A percentile compares a stretch with the other conserved stretches of the same genome.
phyloP scores from a whole-genome alignment of 2,797 vertebrate species.

The Prionace glauca region DNA sequence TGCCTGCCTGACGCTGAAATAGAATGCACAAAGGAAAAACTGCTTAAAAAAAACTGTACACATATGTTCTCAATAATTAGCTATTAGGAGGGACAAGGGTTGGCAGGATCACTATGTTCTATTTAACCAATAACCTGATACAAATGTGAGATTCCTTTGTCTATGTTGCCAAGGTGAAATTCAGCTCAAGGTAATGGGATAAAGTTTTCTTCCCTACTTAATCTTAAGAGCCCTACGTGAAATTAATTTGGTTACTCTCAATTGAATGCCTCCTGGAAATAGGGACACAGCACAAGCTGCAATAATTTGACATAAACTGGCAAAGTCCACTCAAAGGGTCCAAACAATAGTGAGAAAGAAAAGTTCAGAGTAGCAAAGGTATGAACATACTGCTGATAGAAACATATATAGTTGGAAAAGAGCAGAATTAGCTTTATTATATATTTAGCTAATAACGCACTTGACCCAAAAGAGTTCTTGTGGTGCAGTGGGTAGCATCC shows the following conservation, averaged over 20 bases:
- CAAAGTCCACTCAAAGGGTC: neutral
- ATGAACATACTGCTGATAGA: neutral
- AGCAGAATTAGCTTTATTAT: neutral
- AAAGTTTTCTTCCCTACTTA: neutral
- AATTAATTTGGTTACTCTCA: neutral
- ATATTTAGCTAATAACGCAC: neutral
- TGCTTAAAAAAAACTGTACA: neutral
- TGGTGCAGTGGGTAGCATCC: too few relatives aligned
- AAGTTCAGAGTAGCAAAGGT: neutral
- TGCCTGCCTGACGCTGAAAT: constrained; percentile 84
- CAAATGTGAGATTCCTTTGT: neutral
- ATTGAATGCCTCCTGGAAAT: neutral
- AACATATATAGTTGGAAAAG: neutral
- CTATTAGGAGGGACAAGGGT: neutral
- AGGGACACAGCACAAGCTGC: neutral
- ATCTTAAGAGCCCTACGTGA: neutral
- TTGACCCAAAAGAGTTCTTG: neutral
- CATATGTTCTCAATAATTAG: constrained; percentile 30
- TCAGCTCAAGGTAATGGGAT: neutral
- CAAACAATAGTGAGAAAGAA: neutral
- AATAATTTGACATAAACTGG: neutral
- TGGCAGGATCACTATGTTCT: neutral
- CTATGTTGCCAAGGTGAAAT: neutral
- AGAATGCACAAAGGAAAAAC: neutral
- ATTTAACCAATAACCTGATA: neutral